phyloP scores from a whole-genome alignment of 2,888 invertebrate genomes.

The Barypeithes pellucidus region DNA sequence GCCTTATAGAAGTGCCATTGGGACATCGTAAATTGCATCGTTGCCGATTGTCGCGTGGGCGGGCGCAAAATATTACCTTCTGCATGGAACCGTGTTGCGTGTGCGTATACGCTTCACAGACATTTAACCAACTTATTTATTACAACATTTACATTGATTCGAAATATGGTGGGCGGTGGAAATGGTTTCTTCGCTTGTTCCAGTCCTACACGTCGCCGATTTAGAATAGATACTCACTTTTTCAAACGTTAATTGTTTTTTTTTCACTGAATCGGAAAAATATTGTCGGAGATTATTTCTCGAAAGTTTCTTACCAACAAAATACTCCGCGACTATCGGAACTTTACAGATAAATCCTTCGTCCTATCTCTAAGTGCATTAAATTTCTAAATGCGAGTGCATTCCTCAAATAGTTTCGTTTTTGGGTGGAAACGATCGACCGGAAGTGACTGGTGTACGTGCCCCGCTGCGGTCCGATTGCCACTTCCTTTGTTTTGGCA shows the following conservation, averaged over 20 bases:
- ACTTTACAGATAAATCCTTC: constrained; percentile 15
- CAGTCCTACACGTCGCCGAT: constrained; percentile 7
- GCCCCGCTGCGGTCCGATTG: constrained; percentile 31
- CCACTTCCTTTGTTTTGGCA: constrained; percentile 26
- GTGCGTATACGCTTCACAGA: constrained; percentile 11
- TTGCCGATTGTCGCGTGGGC: constrained; percentile 9
- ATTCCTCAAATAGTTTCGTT: constrained; percentile 40
- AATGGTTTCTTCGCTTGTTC: constrained; percentile 1
- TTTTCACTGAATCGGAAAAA: too few relatives aligned
- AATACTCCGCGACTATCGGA: neutral
- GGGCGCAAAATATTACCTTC: neutral
- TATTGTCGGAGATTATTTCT: too few relatives aligned
- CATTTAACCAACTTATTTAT: constrained; percentile 11
- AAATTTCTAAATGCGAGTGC: constrained; percentile 36
- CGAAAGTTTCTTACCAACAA: neutral
- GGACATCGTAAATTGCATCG: constrained; percentile 7
- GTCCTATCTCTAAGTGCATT: constrained; percentile 20
- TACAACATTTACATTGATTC: constrained; percentile 4
- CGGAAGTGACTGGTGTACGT: constrained; percentile 39
- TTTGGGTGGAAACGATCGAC: constrained; percentile 30
- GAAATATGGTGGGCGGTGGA: constrained; percentile 8
- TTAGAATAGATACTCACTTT: too few relatives aligned
- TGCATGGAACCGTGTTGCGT: neutral
- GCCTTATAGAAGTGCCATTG: neutral
- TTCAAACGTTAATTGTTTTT: too few relatives aligned